Evolutionary conservation across 2,113 vertebrate species (phyloP), one percentile per base, ranked within the genome.

Genomic region (Perccottus glenii): DNA sequence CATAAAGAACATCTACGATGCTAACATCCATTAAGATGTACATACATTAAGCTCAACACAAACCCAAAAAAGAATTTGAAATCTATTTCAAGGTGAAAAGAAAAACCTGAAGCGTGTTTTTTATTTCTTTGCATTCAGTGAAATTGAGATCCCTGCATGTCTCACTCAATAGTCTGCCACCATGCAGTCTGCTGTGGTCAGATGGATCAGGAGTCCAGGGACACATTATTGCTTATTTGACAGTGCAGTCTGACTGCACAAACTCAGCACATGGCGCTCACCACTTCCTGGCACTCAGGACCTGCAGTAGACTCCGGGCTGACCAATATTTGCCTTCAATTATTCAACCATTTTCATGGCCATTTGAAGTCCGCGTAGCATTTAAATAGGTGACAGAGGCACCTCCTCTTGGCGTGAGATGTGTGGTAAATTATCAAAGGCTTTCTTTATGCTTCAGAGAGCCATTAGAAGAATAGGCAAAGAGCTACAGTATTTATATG

Each of bases 191-290:
- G 83, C 85, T 89, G 88, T 87, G 89, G 88, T 92, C 88, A 87
- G 90, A 92, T 88, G 87, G 91, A 87, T 88, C 82, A 67, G 80
- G 87, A 89, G 88, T 91, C 89, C 88, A 76, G 91, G 90, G 89
- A 91, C 87, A 91, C 84, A 84, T 92, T 93, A 92, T 92, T 92
- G 91, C 92, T 93, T 92, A 90, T 91, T 92, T 91, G 89, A 92
- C 88, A 82, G 86, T 84, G 85, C 79, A 91, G 85, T 81, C 85
- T 89, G 90, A 86, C 90, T 90, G 80, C 87, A 90, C 85, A 84
- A 89, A 86, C 88, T 92, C 90, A 91, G 89, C 87, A 89, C 85
- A 87, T 87, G 88, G 82, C 73, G 81, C 69, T 74, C 69, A 69
- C 84, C 81, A 82, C 87, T 92, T 93, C 91, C 91, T 92, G 91